A percentile compares a stretch with the other conserved stretches of the same genome.
These are phyloP conservation scores for Meloidogyne floridensis DNA, from an alignment of 1,140 invertebrate species.

Conservation along the genomic window DNA sequence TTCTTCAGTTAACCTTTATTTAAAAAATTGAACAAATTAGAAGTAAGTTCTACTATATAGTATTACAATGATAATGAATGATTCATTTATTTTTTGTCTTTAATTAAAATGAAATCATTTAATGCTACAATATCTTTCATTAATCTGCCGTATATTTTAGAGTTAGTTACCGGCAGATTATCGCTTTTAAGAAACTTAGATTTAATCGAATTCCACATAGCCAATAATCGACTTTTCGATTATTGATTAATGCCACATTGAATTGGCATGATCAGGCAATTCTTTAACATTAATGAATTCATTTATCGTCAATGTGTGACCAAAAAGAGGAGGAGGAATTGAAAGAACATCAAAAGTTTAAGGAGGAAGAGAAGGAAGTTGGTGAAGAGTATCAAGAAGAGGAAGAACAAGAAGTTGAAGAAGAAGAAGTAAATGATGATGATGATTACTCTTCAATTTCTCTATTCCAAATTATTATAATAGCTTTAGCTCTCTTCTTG, in stretches of 20 bases:
- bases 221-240: not conserved
- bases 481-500: conserved; percentile 21
- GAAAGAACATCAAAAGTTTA: not conserved
- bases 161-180: not conserved
- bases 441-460: not conserved
- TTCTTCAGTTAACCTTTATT: not conserved
- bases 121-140: no score
- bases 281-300: not conserved
- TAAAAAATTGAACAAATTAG: not conserved
- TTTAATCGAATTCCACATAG: not conserved
- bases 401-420: not conserved
- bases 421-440: not conserved
- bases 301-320: conserved; percentile 6
- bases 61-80: no score
- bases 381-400: not conserved
- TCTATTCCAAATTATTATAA: conserved; percentile 15
- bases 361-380: not conserved
- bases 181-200: not conserved
- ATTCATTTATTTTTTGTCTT: no score
- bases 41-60: not conserved
- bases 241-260: not conserved
- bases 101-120: no score
- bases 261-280: not conserved
- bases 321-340: not conserved
- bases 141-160: no score